Percentiles rank a stretch among this genome's conserved stretches.
Conservation (phyloP, 2,888 invertebrate genomes). For the Nomada ruficornis region DNA sequence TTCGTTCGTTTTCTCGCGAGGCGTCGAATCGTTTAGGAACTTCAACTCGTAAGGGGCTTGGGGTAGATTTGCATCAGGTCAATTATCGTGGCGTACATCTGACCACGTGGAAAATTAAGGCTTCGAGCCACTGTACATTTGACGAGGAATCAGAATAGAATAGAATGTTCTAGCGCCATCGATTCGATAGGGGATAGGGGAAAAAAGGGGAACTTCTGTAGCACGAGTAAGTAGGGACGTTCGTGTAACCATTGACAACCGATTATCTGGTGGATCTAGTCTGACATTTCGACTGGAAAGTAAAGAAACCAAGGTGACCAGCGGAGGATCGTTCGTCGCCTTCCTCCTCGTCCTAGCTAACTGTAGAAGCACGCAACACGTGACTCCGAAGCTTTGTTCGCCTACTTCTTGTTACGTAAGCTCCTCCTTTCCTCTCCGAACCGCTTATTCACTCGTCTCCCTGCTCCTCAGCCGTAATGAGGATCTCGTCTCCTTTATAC, state of each 20-base stretch:
- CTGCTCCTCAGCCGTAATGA: not conserved
- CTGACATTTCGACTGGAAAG: conserved; percentile 48
- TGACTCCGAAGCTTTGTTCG: conserved; percentile 60
- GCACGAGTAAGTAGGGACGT: not conserved
- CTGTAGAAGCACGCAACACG: conserved; percentile 48
- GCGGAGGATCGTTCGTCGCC: not conserved
- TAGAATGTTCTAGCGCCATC: no score
- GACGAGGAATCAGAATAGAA: no score
- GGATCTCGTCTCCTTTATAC: conserved; percentile 5
- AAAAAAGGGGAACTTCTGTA: no score
- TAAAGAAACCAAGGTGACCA: conserved; percentile 17
- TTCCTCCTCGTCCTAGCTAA: conserved; percentile 38
- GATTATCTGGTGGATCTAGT: conserved; percentile 42
- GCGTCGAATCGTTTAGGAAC: no score
- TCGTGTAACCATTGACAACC: not conserved
- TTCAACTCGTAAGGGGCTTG: no score
- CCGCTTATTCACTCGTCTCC: not conserved
- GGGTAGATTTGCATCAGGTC: no score
- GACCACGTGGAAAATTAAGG: no score
- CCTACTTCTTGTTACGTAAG: conserved; percentile 65
- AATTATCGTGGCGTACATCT: no score
- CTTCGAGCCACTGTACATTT: no score
- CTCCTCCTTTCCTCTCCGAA: conserved; percentile 2
- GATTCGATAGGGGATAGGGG: no score
- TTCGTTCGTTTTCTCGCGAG: no score